Percentiles rank a stretch among this genome's conserved stretches.
Conservation (phyloP, 1,140 invertebrate genomes). For the Drosophila malerkotliana region DNA sequence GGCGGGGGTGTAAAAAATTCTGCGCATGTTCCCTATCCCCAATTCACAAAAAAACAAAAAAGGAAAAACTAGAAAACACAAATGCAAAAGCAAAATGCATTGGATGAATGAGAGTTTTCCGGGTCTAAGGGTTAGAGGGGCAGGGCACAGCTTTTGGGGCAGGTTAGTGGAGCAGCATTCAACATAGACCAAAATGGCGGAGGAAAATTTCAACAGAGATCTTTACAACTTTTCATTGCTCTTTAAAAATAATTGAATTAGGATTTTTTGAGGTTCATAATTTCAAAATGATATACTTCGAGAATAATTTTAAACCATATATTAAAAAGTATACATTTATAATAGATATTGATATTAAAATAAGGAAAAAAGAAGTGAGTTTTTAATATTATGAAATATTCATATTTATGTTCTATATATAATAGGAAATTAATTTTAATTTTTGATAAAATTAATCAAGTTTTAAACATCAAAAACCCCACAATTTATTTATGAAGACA, state of each 20-base stretch:
- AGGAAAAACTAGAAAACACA: slow-evolving; percentile 53
- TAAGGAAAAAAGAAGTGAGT: no score
- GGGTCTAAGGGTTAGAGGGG: neutral
- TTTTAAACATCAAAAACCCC: no score
- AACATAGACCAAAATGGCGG: slow-evolving; percentile 50
- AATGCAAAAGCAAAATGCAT: slow-evolving; percentile 61
- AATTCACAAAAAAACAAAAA: slow-evolving; percentile 33
- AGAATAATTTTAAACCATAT: no score
- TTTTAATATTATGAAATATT: no score
- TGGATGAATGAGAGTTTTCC: slow-evolving; percentile 43
- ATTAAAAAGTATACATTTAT: no score
- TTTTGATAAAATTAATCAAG: no score
- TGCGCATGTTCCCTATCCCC: slow-evolving; percentile 76
- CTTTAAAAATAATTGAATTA: neutral
- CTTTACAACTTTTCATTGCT: neutral
- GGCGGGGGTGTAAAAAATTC: slow-evolving; percentile 50
- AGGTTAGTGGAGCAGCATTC: slow-evolving; percentile 51
- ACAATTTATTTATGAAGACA: no score
- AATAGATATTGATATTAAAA: no score
- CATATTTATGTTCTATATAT: no score
- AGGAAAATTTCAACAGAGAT: slow-evolving; percentile 1
- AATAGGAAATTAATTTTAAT: no score
- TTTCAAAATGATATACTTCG: no score
- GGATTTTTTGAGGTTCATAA: no score
- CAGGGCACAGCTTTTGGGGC: slow-evolving; percentile 15